Evolutionary conservation across 2,797 vertebrate genomes (phyloP).

Genomic region (Melanitta fusca): DNA sequence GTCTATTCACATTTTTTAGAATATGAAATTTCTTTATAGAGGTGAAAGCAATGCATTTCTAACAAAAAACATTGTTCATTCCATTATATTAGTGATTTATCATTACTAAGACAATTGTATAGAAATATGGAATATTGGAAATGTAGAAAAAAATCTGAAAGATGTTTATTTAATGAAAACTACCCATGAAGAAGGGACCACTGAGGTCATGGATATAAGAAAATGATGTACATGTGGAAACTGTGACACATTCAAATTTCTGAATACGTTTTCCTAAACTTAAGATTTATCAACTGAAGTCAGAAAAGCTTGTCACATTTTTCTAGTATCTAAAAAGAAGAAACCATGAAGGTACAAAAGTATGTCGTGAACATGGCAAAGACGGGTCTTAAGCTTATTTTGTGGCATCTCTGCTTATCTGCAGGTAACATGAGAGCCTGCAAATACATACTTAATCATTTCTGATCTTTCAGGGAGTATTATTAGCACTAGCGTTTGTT

Average conservation of each 20-base stretch:
- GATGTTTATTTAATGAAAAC: conserved; percentile 55
- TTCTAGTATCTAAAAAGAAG: conserved; percentile 16
- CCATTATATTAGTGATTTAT: conserved; percentile 57
- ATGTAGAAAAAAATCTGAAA: conserved; percentile 57
- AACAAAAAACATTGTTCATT: conserved; percentile 60
- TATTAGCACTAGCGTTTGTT: background rate
- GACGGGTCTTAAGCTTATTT: background rate
- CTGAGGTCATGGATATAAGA: background rate
- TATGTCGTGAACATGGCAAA: background rate
- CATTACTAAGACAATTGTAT: conserved; percentile 63
- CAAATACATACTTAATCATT: background rate
- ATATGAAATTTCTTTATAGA: conserved; percentile 58
- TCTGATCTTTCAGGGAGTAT: background rate
- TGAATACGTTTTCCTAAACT: conserved; percentile 34
- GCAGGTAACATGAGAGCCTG: background rate
- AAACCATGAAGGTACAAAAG: background rate
- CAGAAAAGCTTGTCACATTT: background rate
- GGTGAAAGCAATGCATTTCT: conserved; percentile 69
- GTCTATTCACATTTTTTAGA: conserved; percentile 34
- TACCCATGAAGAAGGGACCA: conserved; percentile 55
- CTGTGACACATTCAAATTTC: conserved; percentile 11
- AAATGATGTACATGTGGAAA: conserved; percentile 31
- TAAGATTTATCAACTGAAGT: conserved; percentile 26
- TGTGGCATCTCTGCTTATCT: background rate
- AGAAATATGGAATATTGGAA: conserved; percentile 56